These are phyloP conservation scores for Holotrichia oblita DNA, from an alignment of 1,140 invertebrate genomes.

Conservation along the genomic window DNA sequence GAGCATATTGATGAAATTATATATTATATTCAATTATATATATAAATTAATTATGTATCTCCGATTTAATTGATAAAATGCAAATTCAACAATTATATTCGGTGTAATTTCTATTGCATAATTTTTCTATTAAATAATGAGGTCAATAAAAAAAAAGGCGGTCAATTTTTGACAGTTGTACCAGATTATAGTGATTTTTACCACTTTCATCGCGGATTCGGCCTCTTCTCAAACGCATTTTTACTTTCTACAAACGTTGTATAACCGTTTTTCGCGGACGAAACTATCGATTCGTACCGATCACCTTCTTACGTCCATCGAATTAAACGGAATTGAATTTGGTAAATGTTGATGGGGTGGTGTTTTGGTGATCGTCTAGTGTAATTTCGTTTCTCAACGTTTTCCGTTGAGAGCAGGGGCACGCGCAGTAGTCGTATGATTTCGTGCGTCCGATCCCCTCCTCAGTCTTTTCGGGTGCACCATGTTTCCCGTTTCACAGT, in stretches of 20 bases:
- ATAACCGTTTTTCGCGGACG: not conserved
- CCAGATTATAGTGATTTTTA: not conserved
- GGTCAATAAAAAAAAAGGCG: conserved; percentile 17
- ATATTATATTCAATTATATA: too few species aligned
- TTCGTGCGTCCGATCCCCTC: conserved; percentile 58
- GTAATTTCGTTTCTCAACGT: conserved; percentile 19
- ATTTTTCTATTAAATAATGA: not conserved
- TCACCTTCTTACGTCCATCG: not conserved
- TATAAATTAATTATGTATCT: too few species aligned
- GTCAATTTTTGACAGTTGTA: conserved; percentile 24
- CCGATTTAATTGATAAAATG: too few species aligned
- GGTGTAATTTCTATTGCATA: not conserved
- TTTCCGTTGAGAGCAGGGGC: conserved; percentile 30
- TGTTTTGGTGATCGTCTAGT: too few species aligned
- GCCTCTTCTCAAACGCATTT: too few species aligned
- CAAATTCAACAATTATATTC: not conserved
- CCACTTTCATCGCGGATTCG: not conserved
- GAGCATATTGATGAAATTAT: too few species aligned
- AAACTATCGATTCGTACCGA: not conserved
- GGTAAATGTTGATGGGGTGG: too few species aligned
- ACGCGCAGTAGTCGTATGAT: conserved; percentile 54
- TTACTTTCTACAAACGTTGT: not conserved
- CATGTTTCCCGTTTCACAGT: conserved; percentile 62
- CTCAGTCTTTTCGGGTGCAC: conserved; percentile 61
- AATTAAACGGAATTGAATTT: not conserved